phyloP scores from a whole-genome alignment of 2,797 vertebrate species.

The Lagocephalus sceleratus region DNA sequence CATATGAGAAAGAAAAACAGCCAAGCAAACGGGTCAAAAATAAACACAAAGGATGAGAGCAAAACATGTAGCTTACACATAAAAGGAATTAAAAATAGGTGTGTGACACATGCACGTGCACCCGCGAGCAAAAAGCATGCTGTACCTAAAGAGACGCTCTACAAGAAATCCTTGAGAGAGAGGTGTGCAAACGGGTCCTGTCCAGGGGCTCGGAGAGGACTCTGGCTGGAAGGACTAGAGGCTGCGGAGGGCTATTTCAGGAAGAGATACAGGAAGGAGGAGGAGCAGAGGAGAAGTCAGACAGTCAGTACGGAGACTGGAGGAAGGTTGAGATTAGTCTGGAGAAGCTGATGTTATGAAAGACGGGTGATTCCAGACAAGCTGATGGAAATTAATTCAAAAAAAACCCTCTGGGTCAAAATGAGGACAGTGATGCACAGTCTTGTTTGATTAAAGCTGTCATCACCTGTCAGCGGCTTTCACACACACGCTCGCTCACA shows the following conservation, averaged over 20 bases:
- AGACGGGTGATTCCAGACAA: constrained; percentile 23
- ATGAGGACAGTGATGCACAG: constrained; percentile 59
- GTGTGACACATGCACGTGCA: constrained; percentile 53
- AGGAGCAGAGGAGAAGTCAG: constrained; percentile 71
- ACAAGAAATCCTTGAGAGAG: constrained; percentile 99
- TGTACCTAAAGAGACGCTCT: constrained; percentile 97
- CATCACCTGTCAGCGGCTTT: constrained; percentile 47
- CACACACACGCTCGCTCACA: constrained; percentile 47
- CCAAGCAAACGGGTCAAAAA: constrained; percentile 9
- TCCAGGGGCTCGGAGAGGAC: constrained; percentile 98
- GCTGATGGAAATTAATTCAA: not conserved
- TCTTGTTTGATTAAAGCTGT: constrained; percentile 56
- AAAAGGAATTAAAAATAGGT: constrained; percentile 28
- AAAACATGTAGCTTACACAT: constrained; percentile 13
- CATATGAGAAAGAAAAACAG: constrained; percentile 16
- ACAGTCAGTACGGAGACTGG: constrained; percentile 78
- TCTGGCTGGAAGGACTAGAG: constrained; percentile 99
- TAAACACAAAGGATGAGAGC: constrained; percentile 10
- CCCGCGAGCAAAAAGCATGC: constrained; percentile 70
- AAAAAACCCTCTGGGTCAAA: constrained; percentile 25
- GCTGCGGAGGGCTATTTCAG: constrained; percentile 96
- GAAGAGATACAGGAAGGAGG: constrained; percentile 71
- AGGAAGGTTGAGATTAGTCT: constrained; percentile 74
- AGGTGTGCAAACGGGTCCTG: constrained; percentile 99
- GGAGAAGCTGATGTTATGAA: constrained; percentile 68